These are phyloP conservation scores for Parotia lawesii DNA, from an alignment of 2,113 vertebrate genomes.

Conservation along the genomic window DNA sequence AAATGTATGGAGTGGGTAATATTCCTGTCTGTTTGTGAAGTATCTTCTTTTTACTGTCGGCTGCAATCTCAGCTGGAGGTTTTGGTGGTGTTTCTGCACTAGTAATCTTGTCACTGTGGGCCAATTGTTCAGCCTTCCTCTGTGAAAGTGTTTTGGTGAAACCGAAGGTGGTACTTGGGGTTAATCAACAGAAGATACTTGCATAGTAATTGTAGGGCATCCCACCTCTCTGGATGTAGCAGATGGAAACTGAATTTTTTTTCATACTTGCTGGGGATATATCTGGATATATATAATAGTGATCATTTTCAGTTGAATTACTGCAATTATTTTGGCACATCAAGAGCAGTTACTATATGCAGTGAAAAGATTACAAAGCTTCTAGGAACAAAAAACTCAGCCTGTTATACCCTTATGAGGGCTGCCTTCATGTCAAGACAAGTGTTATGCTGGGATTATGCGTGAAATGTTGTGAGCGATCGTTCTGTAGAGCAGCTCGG, in stretches of 20 bases:
- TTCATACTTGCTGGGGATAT: not conserved
- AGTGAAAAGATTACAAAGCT: not conserved
- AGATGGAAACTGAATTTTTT: not conserved
- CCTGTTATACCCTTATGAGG: not conserved
- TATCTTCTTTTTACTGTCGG: not conserved
- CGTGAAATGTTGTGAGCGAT: not conserved
- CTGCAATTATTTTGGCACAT: not conserved
- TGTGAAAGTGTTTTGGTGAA: not conserved
- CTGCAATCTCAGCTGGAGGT: not conserved
- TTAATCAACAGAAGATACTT: not conserved
- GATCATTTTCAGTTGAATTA: not conserved
- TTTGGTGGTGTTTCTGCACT: not conserved
- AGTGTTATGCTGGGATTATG: not conserved
- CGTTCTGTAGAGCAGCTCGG: not conserved
- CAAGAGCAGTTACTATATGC: not conserved
- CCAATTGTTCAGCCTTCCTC: not conserved
- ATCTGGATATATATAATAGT: not conserved
- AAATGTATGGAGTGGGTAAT: not conserved
- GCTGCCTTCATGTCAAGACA: not conserved
- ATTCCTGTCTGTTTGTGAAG: not conserved
- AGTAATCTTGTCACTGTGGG: not conserved
- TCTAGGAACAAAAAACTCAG: not conserved
- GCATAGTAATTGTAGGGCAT: not conserved
- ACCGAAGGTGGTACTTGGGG: not conserved
- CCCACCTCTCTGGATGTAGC: not conserved